phyloP scores from a whole-genome alignment of 2,113 vertebrate genomes.

The Pavo muticus region DNA sequence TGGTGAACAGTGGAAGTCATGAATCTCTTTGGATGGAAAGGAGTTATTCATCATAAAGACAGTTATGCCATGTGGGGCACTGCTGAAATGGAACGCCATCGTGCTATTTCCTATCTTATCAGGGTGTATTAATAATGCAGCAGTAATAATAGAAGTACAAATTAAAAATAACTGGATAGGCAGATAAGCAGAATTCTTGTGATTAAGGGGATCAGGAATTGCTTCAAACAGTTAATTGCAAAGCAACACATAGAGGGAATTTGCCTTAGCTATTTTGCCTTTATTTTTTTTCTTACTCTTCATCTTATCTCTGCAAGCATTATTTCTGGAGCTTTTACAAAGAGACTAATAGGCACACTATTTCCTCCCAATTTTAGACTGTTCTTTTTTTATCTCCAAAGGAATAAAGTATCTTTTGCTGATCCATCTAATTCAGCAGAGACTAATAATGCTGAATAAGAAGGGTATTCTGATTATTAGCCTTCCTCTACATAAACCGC shows the following conservation, averaged over 20 bases:
- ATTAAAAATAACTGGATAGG: slow-evolving; percentile 56
- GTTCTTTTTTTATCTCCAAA: slow-evolving; percentile 17
- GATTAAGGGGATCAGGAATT: slow-evolving; percentile 48
- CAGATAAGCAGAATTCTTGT: slow-evolving; percentile 46
- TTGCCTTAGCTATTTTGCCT: not conserved
- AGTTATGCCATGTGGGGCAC: not conserved
- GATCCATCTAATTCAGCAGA: slow-evolving; percentile 33
- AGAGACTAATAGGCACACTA: slow-evolving; percentile 8
- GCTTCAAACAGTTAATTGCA: slow-evolving; percentile 51
- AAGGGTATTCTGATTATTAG: slow-evolving; percentile 29
- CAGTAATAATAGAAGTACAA: slow-evolving; percentile 45
- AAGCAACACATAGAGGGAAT: not conserved
- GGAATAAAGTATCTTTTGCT: slow-evolving; percentile 17
- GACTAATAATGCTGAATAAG: slow-evolving; percentile 46
- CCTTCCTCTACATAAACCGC: slow-evolving; percentile 1
- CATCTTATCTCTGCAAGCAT: not conserved
- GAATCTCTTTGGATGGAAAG: slow-evolving; percentile 7
- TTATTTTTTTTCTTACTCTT: slow-evolving; percentile 48
- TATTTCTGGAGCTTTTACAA: slow-evolving; percentile 1
- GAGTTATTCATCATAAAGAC: not conserved
- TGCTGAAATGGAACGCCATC: slow-evolving; percentile 33
- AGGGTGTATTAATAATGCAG: slow-evolving; percentile 56
- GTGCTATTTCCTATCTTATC: slow-evolving; percentile 56
- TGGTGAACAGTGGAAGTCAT: not conserved
- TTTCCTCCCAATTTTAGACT: slow-evolving; percentile 18